Percentiles rank a stretch among this genome's conserved stretches.
Evolutionary conservation across 2,888 invertebrate species (phyloP).

Genomic region (Acleris holmiana): DNA sequence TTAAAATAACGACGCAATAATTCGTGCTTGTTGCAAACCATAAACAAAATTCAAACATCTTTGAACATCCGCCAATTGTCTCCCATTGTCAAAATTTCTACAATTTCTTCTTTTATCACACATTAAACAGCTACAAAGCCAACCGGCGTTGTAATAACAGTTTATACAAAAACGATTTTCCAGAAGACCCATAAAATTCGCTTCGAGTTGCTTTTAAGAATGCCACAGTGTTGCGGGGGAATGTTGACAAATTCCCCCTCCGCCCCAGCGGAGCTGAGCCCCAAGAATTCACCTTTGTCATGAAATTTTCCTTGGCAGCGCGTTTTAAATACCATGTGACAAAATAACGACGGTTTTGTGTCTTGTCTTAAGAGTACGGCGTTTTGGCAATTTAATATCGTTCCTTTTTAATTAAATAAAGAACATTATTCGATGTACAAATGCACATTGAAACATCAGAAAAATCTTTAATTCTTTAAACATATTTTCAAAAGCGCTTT

Average conservation of each 20-base stretch:
- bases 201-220: constrained; percentile 50
- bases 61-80: too few species aligned
- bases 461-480: too few species aligned
- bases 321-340: constrained; percentile 45
- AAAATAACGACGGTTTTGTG: constrained; percentile 16
- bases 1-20: too few species aligned
- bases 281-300: constrained; percentile 50
- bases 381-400: too few species aligned
- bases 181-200: constrained; percentile 39
- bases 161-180: constrained; percentile 24
- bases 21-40: too few species aligned
- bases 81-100: not conserved
- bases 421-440: too few species aligned
- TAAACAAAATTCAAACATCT: too few species aligned
- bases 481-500: too few species aligned
- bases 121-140: constrained; percentile 19
- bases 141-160: constrained; percentile 15
- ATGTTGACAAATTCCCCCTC: constrained; percentile 49
- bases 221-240: constrained; percentile 45
- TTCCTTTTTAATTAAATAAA: too few species aligned
- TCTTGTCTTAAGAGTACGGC: not conserved
- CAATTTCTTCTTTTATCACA: constrained; percentile 11
- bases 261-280: constrained; percentile 28
- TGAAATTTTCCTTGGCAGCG: constrained; percentile 47
- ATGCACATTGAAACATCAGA: too few species aligned